Evolutionary conservation across 1,140 invertebrate species (phyloP), one percentile per base, ranked within the genome.

Genomic region (Lepidurus couesii): DNA sequence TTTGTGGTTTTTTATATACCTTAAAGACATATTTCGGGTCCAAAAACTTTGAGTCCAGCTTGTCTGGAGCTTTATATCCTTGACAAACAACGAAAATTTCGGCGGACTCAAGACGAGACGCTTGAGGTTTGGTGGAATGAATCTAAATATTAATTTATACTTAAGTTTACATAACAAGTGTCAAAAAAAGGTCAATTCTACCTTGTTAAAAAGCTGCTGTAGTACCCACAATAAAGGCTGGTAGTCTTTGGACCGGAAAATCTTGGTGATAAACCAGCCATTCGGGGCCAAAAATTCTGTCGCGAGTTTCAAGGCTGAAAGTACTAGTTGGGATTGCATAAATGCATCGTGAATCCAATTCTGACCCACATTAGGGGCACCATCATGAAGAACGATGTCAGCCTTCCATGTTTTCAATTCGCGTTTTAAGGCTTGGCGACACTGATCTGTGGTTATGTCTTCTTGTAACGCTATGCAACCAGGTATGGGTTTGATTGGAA

Each of bases 81-180:
- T 99, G 94, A 85, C 98, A 99, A 7, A 99, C 96, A 74, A 99
- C 93, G 85, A 99, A 99, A 81, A 99, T 99, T 90, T 99, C 98
- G 78, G 98, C 98, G 1, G 98, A 99, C 87, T 99, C 98, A 84
- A 91, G 92, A 88, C 98, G 90, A 4, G 98, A 99, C 0, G 98
- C 98, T 85, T 96, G 95, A 2, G 98, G 98, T 87, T 99, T 99
- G 53, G 98, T 99, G 2, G 97, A 95, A 85, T 98, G 95, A 26
- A 98, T 16, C 53, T 95, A 65, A 13, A 16, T n/a, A 65, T 16
- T 7, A 16, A 16, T n/a, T 80, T 84, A 76, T 53, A 73, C 1
- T 9, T 43, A 81, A 74, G 65, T 13, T 78, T 76, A 76, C 75
- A 34, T 34, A 77, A 44, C 10, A n/a, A 16, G 74, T 6, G 24